phyloP scores from a whole-genome alignment of 2,888 invertebrate species.

The Tuberolachnus salignus region DNA sequence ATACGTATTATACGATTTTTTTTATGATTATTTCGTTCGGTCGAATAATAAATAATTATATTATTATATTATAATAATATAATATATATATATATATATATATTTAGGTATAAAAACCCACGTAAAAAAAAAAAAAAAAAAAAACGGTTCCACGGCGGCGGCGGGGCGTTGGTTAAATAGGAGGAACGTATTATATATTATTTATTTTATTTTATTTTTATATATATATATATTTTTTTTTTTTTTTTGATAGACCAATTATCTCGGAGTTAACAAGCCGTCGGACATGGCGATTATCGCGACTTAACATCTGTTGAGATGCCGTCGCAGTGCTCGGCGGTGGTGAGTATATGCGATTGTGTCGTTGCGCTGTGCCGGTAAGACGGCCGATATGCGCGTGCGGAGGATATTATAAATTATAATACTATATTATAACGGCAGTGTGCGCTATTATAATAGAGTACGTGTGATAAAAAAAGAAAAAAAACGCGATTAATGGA shows the following conservation, averaged over 20 bases:
- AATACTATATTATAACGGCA: no score
- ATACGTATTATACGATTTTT: conserved; percentile 32
- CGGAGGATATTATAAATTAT: no score
- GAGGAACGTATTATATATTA: conserved; percentile 57
- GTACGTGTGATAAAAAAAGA: no score
- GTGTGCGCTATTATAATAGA: no score
- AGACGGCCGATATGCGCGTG: conserved; percentile 11
- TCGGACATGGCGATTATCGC: conserved; percentile 54
- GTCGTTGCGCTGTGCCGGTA: conserved; percentile 20
- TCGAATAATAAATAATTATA: conserved; percentile 1
- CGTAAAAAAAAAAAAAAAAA: conserved; percentile 21
- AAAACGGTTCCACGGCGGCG: conserved; percentile 33
- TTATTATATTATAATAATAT: conserved; percentile 9
- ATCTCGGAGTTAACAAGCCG: conserved; percentile 59
- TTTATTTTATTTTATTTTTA: conserved; percentile 15
- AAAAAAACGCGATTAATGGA: no score
- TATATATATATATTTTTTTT: no score
- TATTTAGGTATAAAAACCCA: conserved; percentile 36
- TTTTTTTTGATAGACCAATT: conserved; percentile 58
- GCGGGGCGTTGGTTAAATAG: conserved; percentile 53
- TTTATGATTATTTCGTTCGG: neutral
- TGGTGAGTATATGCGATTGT: neutral
- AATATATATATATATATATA: no score
- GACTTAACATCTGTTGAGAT: conserved; percentile 48
- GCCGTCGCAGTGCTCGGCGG: conserved; percentile 11